A percentile compares a stretch with the other conserved stretches of the same genome.
Conservation (phyloP, 2,797 vertebrate genomes). For the Glossophaga mutica region DNA sequence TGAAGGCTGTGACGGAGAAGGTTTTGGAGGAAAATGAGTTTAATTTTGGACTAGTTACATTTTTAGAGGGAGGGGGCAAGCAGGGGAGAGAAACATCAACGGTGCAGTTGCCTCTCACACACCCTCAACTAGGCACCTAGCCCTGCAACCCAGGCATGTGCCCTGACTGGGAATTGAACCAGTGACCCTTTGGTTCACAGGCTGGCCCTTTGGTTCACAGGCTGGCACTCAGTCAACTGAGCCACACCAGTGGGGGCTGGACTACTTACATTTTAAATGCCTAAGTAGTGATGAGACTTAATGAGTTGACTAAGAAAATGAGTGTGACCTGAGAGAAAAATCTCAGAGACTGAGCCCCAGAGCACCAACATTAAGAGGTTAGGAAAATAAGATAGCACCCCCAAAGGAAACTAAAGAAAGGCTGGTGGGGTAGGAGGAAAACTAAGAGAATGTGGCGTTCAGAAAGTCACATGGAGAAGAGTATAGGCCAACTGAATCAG, state of each 20-base stretch:
- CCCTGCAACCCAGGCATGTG: too few species aligned
- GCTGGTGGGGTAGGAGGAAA: background rate
- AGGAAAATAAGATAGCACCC: background rate
- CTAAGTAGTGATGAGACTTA: background rate
- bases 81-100: too few species aligned
- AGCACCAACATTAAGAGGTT: background rate
- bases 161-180: too few species aligned
- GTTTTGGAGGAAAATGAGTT: background rate
- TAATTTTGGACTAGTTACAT: background rate
- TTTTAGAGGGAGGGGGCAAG: too few species aligned
- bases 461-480: background rate
- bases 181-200: too few species aligned
- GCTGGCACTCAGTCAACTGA: too few species aligned
- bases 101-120: too few species aligned
- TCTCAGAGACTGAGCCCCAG: background rate
- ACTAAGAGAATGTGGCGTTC: background rate
- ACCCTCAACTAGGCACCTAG: too few species aligned
- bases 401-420: background rate
- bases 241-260: background rate
- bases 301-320: background rate
- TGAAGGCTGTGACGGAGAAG: background rate
- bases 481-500: background rate
- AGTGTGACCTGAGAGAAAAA: background rate
- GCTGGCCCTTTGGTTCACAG: too few species aligned
- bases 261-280: conserved; percentile 26